Conservation (phyloP, 2,797 vertebrate species). For the Cygnus olor region DNA sequence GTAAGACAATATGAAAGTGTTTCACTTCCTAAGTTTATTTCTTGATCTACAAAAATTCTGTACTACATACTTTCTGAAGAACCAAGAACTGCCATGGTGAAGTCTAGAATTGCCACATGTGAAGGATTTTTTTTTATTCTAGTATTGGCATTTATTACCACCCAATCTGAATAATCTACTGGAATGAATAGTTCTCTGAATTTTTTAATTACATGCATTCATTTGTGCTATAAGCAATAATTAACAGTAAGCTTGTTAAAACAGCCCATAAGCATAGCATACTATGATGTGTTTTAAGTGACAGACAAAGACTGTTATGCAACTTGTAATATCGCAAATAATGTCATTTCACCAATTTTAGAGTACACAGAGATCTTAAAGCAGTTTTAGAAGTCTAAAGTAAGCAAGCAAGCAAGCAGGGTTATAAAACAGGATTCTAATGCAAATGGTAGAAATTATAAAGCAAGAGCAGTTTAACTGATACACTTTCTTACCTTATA, state of each 20-base stretch:
- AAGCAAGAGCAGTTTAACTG: neutral
- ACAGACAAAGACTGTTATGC: neutral
- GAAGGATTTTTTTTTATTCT: neutral
- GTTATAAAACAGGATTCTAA: neutral
- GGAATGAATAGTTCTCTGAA: neutral
- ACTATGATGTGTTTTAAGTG: neutral
- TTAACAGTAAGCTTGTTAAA: slow-evolving; percentile 29
- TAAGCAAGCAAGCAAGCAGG: neutral
- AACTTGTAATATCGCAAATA: neutral
- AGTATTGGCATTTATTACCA: neutral
- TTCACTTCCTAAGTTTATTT: neutral
- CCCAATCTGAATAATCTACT: neutral
- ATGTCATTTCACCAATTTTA: neutral
- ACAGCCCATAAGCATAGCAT: neutral
- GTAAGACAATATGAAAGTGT: neutral
- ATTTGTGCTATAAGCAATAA: neutral
- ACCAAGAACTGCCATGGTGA: neutral
- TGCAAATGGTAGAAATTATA: neutral
- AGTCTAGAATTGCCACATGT: neutral
- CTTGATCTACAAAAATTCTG: neutral
- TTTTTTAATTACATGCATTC: neutral
- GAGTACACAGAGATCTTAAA: neutral
- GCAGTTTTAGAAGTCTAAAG: neutral
- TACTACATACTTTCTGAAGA: neutral
- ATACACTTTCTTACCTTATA: slow-evolving; percentile 86